Evolutionary conservation across 2,888 invertebrate genomes (phyloP).

Genomic region (Eilema sororculum): DNA sequence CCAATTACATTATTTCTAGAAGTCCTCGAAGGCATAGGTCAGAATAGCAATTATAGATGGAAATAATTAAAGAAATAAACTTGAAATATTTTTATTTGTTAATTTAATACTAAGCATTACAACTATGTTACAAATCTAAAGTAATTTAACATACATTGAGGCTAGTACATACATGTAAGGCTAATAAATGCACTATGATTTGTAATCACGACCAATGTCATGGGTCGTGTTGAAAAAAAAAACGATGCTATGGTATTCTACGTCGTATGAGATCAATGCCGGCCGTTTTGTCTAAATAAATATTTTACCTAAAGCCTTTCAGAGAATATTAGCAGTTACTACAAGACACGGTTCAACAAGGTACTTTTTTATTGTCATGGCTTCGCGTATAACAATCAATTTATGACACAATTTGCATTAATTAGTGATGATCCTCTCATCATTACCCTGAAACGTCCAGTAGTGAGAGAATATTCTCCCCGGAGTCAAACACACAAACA

Average conservation of each 20-base stretch:
- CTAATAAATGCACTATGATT: conserved; percentile 35
- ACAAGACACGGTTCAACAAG: conserved; percentile 25
- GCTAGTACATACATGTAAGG: conserved; percentile 34
- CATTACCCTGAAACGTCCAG: conserved; percentile 24
- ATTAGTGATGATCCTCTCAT: conserved; percentile 1
- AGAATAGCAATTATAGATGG: background rate
- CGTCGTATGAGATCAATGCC: conserved; percentile 71
- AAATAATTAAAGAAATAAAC: background rate
- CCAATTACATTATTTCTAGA: background rate
- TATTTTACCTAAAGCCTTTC: conserved; percentile 45
- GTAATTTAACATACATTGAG: conserved; percentile 42
- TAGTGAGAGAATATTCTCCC: conserved; percentile 43
- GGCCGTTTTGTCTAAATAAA: conserved; percentile 59
- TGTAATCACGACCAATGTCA: conserved; percentile 5
- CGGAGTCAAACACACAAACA: conserved; percentile 36
- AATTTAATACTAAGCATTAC: conserved; percentile 36
- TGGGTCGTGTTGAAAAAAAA: background rate
- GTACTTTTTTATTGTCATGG: background rate
- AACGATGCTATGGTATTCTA: conserved; percentile 33
- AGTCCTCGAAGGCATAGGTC: background rate
- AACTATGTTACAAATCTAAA: conserved; percentile 44
- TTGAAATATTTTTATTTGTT: conserved; percentile 33
- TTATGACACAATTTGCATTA: conserved; percentile 9
- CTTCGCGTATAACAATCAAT: background rate
- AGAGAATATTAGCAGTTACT: conserved; percentile 34